Evolutionary conservation across 2,797 vertebrate genomes (phyloP).

Genomic region (Anguilla anguilla): DNA sequence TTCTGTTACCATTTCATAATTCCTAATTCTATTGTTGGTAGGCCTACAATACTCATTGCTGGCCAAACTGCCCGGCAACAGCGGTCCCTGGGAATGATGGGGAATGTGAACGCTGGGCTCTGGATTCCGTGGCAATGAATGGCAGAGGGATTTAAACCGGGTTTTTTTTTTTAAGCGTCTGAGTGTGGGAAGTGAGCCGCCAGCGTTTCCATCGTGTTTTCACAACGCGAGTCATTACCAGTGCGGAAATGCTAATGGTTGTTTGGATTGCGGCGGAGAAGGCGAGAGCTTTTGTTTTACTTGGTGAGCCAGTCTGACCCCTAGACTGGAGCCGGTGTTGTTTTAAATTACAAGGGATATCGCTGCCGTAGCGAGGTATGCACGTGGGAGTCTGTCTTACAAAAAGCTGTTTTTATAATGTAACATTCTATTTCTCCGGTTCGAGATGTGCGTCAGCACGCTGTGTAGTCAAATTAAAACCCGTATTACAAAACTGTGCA

Average conservation of each 20-base stretch:
- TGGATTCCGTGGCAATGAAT: not conserved
- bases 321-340: slow-evolving; percentile 22
- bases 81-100: not conserved
- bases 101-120: not conserved
- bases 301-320: slow-evolving; percentile 28
- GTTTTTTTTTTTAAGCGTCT: not conserved
- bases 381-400: slow-evolving; percentile 8
- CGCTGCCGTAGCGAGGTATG: slow-evolving; percentile 17
- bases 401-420: slow-evolving; percentile 19
- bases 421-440: not conserved
- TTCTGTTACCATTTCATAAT: not conserved
- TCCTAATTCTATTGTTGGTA: not conserved
- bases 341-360: slow-evolving; percentile 40
- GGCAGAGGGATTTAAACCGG: not conserved
- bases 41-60: not conserved
- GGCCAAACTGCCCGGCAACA: not conserved
- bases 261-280: slow-evolving; percentile 26
- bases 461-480: not conserved
- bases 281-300: slow-evolving; percentile 32
- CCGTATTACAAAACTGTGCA: too few relatives aligned
- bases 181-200: slow-evolving; percentile 24
- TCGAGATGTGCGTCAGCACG: not conserved
- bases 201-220: slow-evolving; percentile 27
- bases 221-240: slow-evolving; percentile 34
- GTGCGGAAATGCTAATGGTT: slow-evolving; percentile 36